phyloP scores from a whole-genome alignment of 2,113 vertebrate species.

The Saccopteryx leptura region DNA sequence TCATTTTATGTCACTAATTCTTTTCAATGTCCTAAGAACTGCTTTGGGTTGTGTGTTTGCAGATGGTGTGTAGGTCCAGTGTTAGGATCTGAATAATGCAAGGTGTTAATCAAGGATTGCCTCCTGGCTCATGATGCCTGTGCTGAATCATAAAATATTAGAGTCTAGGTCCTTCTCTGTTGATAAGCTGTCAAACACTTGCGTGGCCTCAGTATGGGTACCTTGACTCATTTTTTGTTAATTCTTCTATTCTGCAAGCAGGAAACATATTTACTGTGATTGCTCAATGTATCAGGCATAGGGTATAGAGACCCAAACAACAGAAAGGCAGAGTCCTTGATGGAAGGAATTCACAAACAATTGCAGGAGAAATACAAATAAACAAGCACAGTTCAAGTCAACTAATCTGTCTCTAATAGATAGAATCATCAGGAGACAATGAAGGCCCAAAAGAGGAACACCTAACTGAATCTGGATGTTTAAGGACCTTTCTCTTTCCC shows the following conservation, averaged over 20 bases:
- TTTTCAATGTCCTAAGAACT: conserved; percentile 34
- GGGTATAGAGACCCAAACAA: not conserved
- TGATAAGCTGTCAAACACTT: conserved; percentile 67
- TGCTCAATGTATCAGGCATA: not conserved
- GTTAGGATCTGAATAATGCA: conserved; percentile 33
- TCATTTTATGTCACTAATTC: conserved; percentile 23
- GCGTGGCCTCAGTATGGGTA: conserved; percentile 23
- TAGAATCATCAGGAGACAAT: not conserved
- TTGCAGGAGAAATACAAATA: not conserved
- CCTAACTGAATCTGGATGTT: not conserved
- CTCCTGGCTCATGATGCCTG: not conserved
- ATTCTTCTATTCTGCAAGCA: not conserved
- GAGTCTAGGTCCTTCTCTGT: not conserved
- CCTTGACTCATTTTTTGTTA: conserved; percentile 52
- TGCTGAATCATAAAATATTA: conserved; percentile 46
- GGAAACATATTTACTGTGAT: not conserved
- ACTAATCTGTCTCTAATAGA: not conserved
- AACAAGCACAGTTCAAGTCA: not conserved
- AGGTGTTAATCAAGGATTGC: not conserved
- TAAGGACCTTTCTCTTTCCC: not conserved
- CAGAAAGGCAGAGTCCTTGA: not conserved
- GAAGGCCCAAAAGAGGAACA: not conserved
- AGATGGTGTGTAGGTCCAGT: not conserved
- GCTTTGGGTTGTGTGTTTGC: conserved; percentile 39
- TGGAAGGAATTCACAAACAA: conserved; percentile 12